Evolutionary conservation across 2,113 vertebrate species (phyloP).

Genomic region (Proteles cristata): DNA sequence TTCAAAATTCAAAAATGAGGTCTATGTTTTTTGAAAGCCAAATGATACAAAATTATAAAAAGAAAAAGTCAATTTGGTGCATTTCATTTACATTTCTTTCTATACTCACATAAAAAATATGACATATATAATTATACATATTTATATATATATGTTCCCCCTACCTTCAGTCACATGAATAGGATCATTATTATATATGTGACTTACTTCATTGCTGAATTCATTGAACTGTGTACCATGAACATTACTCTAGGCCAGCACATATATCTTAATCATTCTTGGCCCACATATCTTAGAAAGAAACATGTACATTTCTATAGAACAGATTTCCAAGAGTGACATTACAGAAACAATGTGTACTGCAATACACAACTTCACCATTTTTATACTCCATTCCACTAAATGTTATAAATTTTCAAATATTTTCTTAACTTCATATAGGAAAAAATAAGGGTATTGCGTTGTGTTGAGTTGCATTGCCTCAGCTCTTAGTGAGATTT

Average conservation of each 20-base stretch:
- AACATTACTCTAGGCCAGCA: not conserved
- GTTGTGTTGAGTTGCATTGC: not conserved
- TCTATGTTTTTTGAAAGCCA: not conserved
- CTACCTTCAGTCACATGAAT: not conserved
- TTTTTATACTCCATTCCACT: not conserved
- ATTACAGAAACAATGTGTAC: not conserved
- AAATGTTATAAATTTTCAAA: not conserved
- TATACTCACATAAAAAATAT: not conserved
- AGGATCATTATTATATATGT: not conserved
- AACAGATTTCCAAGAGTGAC: not conserved
- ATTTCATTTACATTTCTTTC: not conserved
- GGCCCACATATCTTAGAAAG: not conserved
- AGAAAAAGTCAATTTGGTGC: not conserved
- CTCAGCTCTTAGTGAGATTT: not conserved
- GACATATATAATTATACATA: not conserved
- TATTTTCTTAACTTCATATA: not conserved
- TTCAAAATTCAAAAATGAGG: slow-evolving; percentile 25
- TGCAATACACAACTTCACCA: not conserved
- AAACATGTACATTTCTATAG: not conserved
- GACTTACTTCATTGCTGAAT: not conserved
- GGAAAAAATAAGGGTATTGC: not conserved
- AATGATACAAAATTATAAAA: not conserved
- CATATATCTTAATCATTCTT: not conserved
- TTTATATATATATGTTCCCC: not conserved
- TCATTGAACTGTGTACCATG: not conserved